Conservation (phyloP, 2,888 invertebrate species). For the Dioctria rufipes region DNA sequence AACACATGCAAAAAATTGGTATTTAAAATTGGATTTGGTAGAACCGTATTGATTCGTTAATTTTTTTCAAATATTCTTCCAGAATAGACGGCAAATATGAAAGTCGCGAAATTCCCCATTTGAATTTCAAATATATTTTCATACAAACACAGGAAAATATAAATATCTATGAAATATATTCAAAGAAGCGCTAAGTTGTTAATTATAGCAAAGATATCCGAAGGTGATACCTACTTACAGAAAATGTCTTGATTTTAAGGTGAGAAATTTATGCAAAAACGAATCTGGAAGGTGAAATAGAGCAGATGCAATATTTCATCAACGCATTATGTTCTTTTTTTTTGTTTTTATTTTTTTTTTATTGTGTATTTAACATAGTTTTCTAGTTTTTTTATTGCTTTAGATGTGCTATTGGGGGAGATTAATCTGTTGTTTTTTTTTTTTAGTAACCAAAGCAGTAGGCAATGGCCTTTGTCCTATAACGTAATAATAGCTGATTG, state of each 20-base stretch:
- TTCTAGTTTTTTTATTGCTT: too few relatives aligned
- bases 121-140: slow-evolving; percentile 21
- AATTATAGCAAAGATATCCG: neutral
- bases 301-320: too few relatives aligned
- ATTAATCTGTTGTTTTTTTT: too few relatives aligned
- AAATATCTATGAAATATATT: neutral
- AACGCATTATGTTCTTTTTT: too few relatives aligned
- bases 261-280: too few relatives aligned
- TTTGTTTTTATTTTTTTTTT: too few relatives aligned
- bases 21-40: neutral
- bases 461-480: too few relatives aligned
- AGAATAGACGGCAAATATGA: neutral
- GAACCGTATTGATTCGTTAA: neutral
- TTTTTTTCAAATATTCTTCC: neutral
- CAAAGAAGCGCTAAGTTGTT: slow-evolving; percentile 5
- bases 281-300: neutral
- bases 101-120: neutral
- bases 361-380: too few relatives aligned
- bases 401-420: too few relatives aligned
- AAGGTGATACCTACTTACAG: neutral
- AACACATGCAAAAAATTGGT: neutral
- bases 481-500: too few relatives aligned
- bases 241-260: neutral
- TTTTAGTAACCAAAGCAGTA: too few relatives aligned
- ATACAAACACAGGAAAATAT: slow-evolving; percentile 35